phyloP scores from a whole-genome alignment of 2,888 invertebrate genomes.

The Caenorhabditis japonica region DNA sequence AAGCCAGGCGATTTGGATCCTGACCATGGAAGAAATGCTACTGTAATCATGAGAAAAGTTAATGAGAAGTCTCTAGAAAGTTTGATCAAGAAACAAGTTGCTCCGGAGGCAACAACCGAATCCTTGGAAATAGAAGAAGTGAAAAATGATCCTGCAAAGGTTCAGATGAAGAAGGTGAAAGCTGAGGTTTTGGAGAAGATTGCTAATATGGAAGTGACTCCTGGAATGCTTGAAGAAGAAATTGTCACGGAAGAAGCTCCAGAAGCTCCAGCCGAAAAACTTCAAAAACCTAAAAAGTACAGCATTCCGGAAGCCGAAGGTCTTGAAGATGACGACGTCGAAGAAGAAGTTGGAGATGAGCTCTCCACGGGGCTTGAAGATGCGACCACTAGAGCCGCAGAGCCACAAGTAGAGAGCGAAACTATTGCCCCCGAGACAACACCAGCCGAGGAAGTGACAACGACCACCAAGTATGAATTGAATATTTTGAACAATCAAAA shows the following conservation, averaged over 20 bases:
- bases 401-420: no score
- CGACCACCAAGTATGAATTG: constrained; percentile 30
- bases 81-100: constrained; percentile 15
- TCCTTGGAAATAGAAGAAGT: constrained; percentile 9
- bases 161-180: constrained; percentile 32
- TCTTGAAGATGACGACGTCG: constrained; percentile 57
- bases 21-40: constrained; percentile 14
- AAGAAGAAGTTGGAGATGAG: constrained; percentile 37
- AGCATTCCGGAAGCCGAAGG: constrained; percentile 67
- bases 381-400: constrained; percentile 18
- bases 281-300: constrained; percentile 23
- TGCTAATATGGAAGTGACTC: constrained; percentile 33
- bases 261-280: no score
- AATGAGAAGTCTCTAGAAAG: constrained; percentile 25
- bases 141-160: constrained; percentile 22
- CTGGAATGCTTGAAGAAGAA: constrained; percentile 4
- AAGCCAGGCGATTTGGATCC: neutral
- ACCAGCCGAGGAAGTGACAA: constrained; percentile 12
- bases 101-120: constrained; percentile 5
- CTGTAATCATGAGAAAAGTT: constrained; percentile 25
- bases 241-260: constrained; percentile 2
- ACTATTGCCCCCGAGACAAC: constrained; percentile 14
- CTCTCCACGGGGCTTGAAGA: constrained; percentile 30
- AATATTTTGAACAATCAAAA: no score
- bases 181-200: constrained; percentile 32